Base-by-base conservation (phyloP, 2,888 invertebrate species). In the Limenitis camilla region DNA sequence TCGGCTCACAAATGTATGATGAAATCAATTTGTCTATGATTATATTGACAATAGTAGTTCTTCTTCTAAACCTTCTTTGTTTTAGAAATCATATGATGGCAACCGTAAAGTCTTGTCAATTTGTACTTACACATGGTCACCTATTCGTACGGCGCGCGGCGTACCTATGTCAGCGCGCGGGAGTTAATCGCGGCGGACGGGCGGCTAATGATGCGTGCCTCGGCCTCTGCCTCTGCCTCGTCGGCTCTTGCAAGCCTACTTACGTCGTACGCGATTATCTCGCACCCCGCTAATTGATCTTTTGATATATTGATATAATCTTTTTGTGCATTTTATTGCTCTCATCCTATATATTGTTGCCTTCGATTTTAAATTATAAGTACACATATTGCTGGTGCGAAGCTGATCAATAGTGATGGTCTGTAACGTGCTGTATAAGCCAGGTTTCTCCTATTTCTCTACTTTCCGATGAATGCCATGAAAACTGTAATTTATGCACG, bases 121-220 rank as follows among this genome's bases (percentile, higher is more conserved):
- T 19, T 19, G 19, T 19, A 19, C 19, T 19, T 19, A 19, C 19
- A 19, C 19, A 19, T 19, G 56, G 41, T 10, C 43, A 46, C 71
- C 66, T 69, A 74, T 76, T 70, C 61, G 71, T 76, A 77, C 69
- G 67, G 63, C 62, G 61, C 68, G 72, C 62, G 69, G 66, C 59
- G 53, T 65, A 81, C 78, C 79, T 79, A 67, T 73, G 76, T 85
- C 81, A 78, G 62, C 65, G 70, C 61, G 65, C 69, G 68, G 67
- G 62, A 70, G 71, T 64, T 82, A 78, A 83, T 80, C 75, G 73
- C 61, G 60, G 61, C 76, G 61, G 83, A 82, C 82, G 76, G 71
- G 64, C 74, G 76, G 74, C 76, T 81, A 82, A 81, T 81, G 83
- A 84, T 81, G 82, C 82, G 81, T 80, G 75, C 76, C 67, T 65